Base-by-base conservation (phyloP, 2,113 vertebrate genomes). In the Sialia sialis region DNA sequence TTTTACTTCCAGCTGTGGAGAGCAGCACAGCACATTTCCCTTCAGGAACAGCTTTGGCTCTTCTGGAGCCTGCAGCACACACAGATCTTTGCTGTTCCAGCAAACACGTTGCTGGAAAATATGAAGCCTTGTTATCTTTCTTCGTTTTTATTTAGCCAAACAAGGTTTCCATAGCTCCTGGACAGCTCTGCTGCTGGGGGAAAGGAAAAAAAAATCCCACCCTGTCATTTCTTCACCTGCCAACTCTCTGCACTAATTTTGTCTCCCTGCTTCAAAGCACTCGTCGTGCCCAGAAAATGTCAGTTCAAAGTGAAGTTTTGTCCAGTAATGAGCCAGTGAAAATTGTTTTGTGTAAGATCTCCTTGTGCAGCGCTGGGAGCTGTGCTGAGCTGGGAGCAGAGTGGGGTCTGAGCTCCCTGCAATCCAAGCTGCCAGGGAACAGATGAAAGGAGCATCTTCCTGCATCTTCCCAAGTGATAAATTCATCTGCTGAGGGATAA, bases 161-260 rank as follows among this genome's bases (percentile, higher is more conserved):
- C 92, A 92, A 94, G 90, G 92, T 92, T 89, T 87, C 93, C 86
- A 72, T 90, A 74, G 91, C 89, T 92, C 72, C 81, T 66, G 78
- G 82, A 88, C 58, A 52, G 56, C 94, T 80, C 63, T 84, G 62
- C 92, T 63, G 64, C 67, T 44, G 51, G 23, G 62, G n/a, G 4
- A 10, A 13, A 13, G 4, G 7, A 63, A 51, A 48, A 46, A 26
- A 38, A 26, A 38, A 10, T n/a, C n/a, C 16, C 62, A 66, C 23
- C 78, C 46, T 82, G 59, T 87, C 84, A 89, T 96, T 96, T 94
- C 84, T 96, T 96, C 87, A 95, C 92, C 91, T 96, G 96, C 94
- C 95, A 97, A 84, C 76, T 95, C 89, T 38, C 84, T 30, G 55
- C 76, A 55, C 83, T 79, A 73, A 92, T 94, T 93, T 79, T 94